Evolutionary conservation across 2,888 invertebrate species (phyloP), one percentile per base, ranked within the genome.

Genomic region (Aethes cnicana): DNA sequence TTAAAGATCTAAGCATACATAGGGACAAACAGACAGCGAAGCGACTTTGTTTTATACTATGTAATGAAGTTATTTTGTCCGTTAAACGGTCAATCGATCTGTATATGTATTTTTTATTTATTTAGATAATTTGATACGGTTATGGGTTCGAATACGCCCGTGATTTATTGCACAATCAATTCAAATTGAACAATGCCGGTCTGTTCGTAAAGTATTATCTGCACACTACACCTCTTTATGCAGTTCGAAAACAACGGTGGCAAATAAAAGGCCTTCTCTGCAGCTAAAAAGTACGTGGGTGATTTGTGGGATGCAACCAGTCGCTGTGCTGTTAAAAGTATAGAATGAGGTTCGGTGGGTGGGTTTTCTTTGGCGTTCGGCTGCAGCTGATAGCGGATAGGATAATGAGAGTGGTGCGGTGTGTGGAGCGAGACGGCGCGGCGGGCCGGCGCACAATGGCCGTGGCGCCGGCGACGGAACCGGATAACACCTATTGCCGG

Each of bases 401-500:
- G 72, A 77, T 83, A 82, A 83, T 80, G 74, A 78, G 80, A 81
- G 77, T 77, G 77, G 69, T 74, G 75, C 66, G 65, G 72, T 68
- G 64, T 62, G 70, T n/a, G 67, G 70, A 66, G 68, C 69, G 63
- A 64, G 63, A 58, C 42, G 52, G 53, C 47, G 47, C 47, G 36
- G 56, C 47, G 56, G 56, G 55, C 61, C 63, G 58, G 26, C 33
- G 20, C 39, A 52, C 85, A 86, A 85, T 81, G 65, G 65, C 73
- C 69, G 69, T 68, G 80, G 75, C 73, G 74, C 76, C 75, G 77
- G 57, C 74, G 76, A 77, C 87, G 87, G 87, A 88, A 88, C 87
- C 89, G 89, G 88, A 89, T 88, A 88, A 82, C 83, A 83, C 81
- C 87, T 83, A 89, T 88, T 87, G 88, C 88, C 87, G 86, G 84